Percentiles rank a stretch among this genome's conserved stretches.
Conservation (phyloP, 2,113 vertebrate genomes). For the Lipophrys pholis region DNA sequence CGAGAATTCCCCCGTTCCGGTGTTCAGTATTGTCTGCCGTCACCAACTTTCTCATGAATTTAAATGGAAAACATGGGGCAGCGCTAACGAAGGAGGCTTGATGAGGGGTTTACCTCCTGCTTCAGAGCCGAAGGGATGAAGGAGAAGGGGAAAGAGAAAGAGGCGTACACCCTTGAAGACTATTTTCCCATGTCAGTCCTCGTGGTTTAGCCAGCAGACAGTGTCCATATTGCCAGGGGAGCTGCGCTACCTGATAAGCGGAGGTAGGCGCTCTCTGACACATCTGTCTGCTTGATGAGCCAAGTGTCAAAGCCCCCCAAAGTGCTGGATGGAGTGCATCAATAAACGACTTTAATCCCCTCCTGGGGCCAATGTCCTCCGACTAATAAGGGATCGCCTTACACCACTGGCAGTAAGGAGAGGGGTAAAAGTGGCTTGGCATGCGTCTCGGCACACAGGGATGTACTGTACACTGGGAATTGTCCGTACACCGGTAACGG, state of each 20-base stretch:
- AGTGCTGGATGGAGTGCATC: slow-evolving; percentile 82
- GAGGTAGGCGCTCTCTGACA: slow-evolving; percentile 74
- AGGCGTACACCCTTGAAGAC: slow-evolving; percentile 40
- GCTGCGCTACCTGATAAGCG: slow-evolving; percentile 77
- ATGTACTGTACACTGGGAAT: slow-evolving; percentile 62
- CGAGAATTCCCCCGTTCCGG: too few species aligned
- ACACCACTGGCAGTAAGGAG: slow-evolving; percentile 70
- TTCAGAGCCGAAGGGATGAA: slow-evolving; percentile 16
- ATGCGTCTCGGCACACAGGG: slow-evolving; percentile 57
- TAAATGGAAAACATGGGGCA: too few species aligned
- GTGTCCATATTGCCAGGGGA: slow-evolving; percentile 68
- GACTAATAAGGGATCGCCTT: slow-evolving; percentile 82
- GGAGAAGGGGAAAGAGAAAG: slow-evolving; percentile 19
- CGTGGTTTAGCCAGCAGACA: slow-evolving; percentile 55
- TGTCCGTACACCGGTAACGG: slow-evolving; percentile 73
- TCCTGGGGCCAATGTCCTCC: slow-evolving; percentile 79
- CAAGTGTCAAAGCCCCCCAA: slow-evolving; percentile 80
- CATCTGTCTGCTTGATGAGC: slow-evolving; percentile 82
- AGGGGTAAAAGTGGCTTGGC: slow-evolving; percentile 75
- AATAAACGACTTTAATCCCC: slow-evolving; percentile 84
- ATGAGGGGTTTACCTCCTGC: slow-evolving; percentile 14
- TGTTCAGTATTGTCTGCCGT: too few species aligned
- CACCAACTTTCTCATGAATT: too few species aligned
- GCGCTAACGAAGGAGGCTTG: too few species aligned
- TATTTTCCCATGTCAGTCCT: slow-evolving; percentile 52